Evolutionary conservation across 1,140 invertebrate species (phyloP), one percentile per base, ranked within the genome.

Genomic region (Parapsyche elsis): DNA sequence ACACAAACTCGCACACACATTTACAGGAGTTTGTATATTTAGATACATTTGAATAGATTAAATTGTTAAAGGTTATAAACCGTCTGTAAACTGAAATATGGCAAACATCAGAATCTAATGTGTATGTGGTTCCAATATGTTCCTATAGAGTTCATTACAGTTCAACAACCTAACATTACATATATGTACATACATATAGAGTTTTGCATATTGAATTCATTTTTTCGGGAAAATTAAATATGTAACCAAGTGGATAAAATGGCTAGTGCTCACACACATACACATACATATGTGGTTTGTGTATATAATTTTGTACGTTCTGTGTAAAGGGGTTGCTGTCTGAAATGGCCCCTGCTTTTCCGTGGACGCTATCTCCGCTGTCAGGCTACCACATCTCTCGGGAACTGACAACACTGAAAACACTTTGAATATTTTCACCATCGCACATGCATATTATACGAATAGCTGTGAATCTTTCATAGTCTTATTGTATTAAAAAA

Each of bases 351-450:
- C 19, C 57, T 45, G 75, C 57, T 64, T 77, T n/a, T 77, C 24
- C 74, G 74, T 76, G 75, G 75, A 77, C 75, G 57, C 75, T 77
- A 77, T 77, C 75, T 77, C 64, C 44, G 75, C 75, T 77, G 75
- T 77, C 75, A 77, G 71, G 75, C 30, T 77, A n/a, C 12, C 14
- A 4, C 9, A 61, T 59, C 75, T 49, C 75, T 7, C 12, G 75
- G 57, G 75, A 64, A 44, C 57, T 77, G 26, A 53, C 75, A 64
- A 77, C 53, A 64, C 24, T 64, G 64, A 49, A 77, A 77, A 77
- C 49, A 53, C 61, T 77, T 38, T 16, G 59, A 64, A 77, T 26
- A 30, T n/a, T 59, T 76, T 76, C 44, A 59, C 46, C 38, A 46
- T 76, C 16, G 45, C 49, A 76, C 45, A 38, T 38, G 30, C 30